Evolutionary conservation across 2,797 vertebrate genomes (phyloP).

Genomic region (Micrastur ruficollis): DNA sequence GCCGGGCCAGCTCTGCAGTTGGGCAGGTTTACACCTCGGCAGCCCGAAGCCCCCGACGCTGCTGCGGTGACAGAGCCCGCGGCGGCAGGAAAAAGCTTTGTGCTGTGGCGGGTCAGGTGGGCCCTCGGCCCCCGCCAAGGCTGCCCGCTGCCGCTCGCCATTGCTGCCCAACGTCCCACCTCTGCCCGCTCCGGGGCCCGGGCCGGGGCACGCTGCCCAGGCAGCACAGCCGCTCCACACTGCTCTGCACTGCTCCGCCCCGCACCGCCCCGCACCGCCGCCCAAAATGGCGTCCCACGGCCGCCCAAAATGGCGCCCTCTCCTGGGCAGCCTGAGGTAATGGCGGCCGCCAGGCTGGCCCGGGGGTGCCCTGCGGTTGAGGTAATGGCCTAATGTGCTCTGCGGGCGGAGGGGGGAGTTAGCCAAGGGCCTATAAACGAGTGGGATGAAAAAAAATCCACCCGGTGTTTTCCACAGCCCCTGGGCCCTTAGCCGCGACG

Average conservation of each 20-base stretch:
- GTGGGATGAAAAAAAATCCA: not conserved
- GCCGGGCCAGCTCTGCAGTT: not conserved
- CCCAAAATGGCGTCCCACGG: no score
- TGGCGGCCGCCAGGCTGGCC: not conserved
- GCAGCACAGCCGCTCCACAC: no score
- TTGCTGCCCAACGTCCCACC: not conserved
- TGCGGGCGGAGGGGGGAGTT: accelerated
- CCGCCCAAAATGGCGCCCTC: not conserved
- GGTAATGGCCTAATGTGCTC: accelerated
- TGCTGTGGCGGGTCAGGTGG: accelerated
- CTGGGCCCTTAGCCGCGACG: accelerated
- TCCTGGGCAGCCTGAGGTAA: not conserved
- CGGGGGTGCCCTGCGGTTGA: accelerated
- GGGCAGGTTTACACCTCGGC: not conserved
- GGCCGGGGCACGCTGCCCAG: no score
- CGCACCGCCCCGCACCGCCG: no score
- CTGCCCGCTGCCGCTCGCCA: not conserved
- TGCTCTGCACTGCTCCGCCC: no score
- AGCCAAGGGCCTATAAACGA: accelerated
- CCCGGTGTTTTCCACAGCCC: not conserved
- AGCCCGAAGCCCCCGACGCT: not conserved
- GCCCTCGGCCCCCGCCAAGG: not conserved
- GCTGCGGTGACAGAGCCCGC: not conserved
- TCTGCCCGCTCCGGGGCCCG: accelerated
- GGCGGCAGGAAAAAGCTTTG: not conserved